These are phyloP conservation scores for Thunnus albacares DNA, from an alignment of 2,797 vertebrate genomes.

Conservation along the genomic window DNA sequence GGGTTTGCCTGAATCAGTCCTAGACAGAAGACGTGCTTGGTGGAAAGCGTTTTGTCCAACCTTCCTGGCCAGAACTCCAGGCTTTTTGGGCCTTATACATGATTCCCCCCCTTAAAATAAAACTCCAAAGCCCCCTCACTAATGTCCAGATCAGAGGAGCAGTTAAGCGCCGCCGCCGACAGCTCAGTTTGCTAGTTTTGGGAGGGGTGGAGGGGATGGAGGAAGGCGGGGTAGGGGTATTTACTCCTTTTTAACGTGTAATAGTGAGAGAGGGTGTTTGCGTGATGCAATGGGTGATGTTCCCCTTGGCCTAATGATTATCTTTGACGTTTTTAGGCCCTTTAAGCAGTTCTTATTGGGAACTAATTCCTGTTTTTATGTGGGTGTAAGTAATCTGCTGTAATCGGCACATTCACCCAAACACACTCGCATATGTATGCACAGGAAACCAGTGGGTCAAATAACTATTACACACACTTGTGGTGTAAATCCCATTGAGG, in stretches of 20 bases:
- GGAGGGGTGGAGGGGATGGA: slow-evolving; percentile 51
- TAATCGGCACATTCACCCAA: slow-evolving; percentile 79
- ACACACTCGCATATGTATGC: slow-evolving; percentile 70
- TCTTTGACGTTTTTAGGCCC: slow-evolving; percentile 80
- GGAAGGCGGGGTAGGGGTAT: slow-evolving; percentile 50
- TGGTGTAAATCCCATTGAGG: slow-evolving; percentile 76
- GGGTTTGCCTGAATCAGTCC: slow-evolving; percentile 52
- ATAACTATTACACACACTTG: slow-evolving; percentile 74
- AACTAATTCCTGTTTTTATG: slow-evolving; percentile 84
- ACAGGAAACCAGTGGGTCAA: slow-evolving; percentile 64
- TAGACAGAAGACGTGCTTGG: slow-evolving; percentile 24
- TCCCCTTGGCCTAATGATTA: slow-evolving; percentile 76
- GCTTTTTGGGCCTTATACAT: slow-evolving; percentile 49
- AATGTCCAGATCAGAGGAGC: slow-evolving; percentile 77
- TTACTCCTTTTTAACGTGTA: slow-evolving; percentile 64
- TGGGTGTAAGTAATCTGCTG: slow-evolving; percentile 84
- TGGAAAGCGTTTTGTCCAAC: slow-evolving; percentile 40
- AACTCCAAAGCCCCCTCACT: slow-evolving; percentile 66
- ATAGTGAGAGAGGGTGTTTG: slow-evolving; percentile 61
- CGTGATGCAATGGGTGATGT: slow-evolving; percentile 65
- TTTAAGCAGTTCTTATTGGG: slow-evolving; percentile 83
- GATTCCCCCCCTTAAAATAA: slow-evolving; percentile 51
- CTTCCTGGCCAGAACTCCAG: slow-evolving; percentile 32
- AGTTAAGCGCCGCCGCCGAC: slow-evolving; percentile 60
- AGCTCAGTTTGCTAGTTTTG: slow-evolving; percentile 59